Evolutionary conservation across 2,888 invertebrate genomes (phyloP), one percentile per base, ranked within the genome.

Genomic region (Trisateles emortualis): DNA sequence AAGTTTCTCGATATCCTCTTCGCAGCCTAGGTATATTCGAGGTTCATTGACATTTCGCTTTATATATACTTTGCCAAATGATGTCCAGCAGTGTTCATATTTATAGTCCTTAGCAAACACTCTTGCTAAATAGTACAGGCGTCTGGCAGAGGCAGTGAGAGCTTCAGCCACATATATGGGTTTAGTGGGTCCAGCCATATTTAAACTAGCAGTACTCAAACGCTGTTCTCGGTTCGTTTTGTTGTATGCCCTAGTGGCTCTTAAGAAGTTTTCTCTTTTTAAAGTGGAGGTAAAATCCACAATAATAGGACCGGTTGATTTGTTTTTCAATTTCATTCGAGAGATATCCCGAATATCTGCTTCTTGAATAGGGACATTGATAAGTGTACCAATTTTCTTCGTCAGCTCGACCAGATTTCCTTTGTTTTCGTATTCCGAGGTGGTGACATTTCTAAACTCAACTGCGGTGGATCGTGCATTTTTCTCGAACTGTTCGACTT

Each of bases 131-230:
- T 45, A 51, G 39, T 51, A 38, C 0, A 51, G 33, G 13, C 40
- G 43, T 33, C 44, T 51, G 8, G 10, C n/a, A 14, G 51, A 33
- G 5, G 51, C 44, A 33, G 44, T 44, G 9, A 51, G 44, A 22
- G 51, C 44, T 33, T 51, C 44, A 26, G 43, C 40, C 32, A 51
- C 50, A 22, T 51, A 51, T 39, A 44, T 44, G 4, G 39, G 39
- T n/a, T 51, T n/a, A n/a, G n/a, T n/a, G n/a, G n/a, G n/a, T n/a
- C n/a, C n/a, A n/a, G n/a, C n/a, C n/a, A n/a, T n/a, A 11, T 44
- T 44, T 9, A 44, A 32, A 26, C 22, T 30, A 4, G 38, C 10
- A 33, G 44, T 44, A 33, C 11, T 51, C 17, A 44, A 13, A n/a
- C 44, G 39, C 13, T 24, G 17, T 17, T 44, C 33, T 14, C 13